phyloP scores from a whole-genome alignment of 2,113 vertebrate species.

The Phalacrocorax carbo region DNA sequence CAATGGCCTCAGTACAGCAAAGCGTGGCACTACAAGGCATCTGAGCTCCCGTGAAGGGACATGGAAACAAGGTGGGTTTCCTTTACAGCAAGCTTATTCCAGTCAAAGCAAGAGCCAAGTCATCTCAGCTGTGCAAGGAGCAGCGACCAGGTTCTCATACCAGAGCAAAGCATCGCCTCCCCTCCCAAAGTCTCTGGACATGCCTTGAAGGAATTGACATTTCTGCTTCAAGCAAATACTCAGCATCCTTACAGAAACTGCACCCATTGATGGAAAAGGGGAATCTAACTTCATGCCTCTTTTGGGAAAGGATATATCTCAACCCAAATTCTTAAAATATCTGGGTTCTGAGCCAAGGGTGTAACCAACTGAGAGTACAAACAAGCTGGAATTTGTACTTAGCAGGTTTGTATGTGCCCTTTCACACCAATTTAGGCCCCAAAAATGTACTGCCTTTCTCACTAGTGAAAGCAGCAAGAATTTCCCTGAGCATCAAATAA shows the following conservation, averaged over 20 bases:
- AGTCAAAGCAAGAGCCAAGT: not conserved
- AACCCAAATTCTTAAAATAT: constrained; percentile 57
- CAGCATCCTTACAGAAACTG: constrained; percentile 11
- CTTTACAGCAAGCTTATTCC: not conserved
- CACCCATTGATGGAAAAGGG: constrained; percentile 2
- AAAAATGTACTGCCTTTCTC: not conserved
- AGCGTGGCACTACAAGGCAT: not conserved
- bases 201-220: not conserved
- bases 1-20: not conserved
- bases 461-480: not conserved
- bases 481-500: not conserved
- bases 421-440: not conserved
- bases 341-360: constrained; percentile 40
- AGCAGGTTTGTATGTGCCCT: not conserved
- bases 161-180: not conserved
- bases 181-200: not conserved
- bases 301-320: constrained; percentile 42
- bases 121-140: not conserved
- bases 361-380: constrained; percentile 52
- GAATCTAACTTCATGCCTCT: constrained; percentile 25
- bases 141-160: not conserved
- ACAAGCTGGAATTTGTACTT: constrained; percentile 57
- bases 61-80: not conserved
- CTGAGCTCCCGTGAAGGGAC: not conserved
- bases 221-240: not conserved